Evolutionary conservation across 2,888 invertebrate species (phyloP).

Genomic region (Rhamnusium bicolor): DNA sequence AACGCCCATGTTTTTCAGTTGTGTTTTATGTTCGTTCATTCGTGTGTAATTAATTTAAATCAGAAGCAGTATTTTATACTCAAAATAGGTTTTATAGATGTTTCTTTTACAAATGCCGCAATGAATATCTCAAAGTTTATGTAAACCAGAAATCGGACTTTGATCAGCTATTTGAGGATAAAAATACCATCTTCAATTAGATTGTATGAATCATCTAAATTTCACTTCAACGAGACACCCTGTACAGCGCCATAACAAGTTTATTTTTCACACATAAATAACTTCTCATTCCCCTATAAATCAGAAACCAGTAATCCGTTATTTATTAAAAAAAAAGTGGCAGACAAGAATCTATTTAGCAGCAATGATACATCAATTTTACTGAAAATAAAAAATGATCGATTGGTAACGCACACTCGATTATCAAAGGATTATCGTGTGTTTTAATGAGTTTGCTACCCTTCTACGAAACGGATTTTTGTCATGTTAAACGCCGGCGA

Average conservation of each 20-base stretch:
- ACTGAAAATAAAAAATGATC: slow-evolving; percentile 69
- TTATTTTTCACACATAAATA: slow-evolving; percentile 25
- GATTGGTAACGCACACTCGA: slow-evolving; percentile 70
- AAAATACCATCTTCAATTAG: not conserved
- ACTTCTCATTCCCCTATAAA: slow-evolving; percentile 3
- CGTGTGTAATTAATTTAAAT: no score
- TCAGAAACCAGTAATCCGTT: slow-evolving; percentile 30
- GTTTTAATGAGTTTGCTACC: slow-evolving; percentile 58
- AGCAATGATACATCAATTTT: slow-evolving; percentile 69
- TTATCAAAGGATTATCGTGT: slow-evolving; percentile 69
- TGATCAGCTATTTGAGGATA: no score
- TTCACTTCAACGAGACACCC: no score
- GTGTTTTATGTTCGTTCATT: not conserved
- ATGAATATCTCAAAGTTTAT: no score
- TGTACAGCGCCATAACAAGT: not conserved
- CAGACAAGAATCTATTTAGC: slow-evolving; percentile 30
- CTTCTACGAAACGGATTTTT: slow-evolving; percentile 60
- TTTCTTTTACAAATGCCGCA: no score
- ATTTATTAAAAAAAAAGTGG: slow-evolving; percentile 31
- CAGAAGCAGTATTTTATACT: no score
- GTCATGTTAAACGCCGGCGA: slow-evolving; percentile 65
- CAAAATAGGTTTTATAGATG: no score
- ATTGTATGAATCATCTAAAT: no score
- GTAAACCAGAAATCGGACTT: not conserved
- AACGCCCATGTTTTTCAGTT: not conserved